A percentile compares a stretch with the other conserved stretches of the same genome.
These are phyloP conservation scores for Picus viridis DNA, from an alignment of 2,797 vertebrate species.

Conservation along the genomic window DNA sequence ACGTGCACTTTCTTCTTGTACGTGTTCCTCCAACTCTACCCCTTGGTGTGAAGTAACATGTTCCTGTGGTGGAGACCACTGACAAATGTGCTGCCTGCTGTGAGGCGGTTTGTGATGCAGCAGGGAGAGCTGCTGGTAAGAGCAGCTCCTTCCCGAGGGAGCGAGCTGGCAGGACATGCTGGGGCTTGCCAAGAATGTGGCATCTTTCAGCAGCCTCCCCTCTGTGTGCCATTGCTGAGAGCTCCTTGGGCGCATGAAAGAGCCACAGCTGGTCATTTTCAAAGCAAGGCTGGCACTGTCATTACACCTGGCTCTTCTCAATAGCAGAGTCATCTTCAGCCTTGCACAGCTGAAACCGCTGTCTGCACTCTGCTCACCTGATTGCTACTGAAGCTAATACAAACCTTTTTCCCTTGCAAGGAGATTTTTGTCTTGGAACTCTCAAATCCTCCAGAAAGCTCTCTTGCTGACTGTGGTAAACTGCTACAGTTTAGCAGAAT, in stretches of 20 bases:
- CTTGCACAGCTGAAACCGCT: not conserved
- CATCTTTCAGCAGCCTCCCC: not conserved
- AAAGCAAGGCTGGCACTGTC: rapidly evolving
- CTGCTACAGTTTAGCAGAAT: not conserved
- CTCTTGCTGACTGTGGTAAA: not conserved
- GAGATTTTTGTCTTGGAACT: not conserved
- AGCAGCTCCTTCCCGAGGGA: not conserved
- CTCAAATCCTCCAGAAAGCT: not conserved
- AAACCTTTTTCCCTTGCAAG: not conserved
- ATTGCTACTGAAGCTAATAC: not conserved
- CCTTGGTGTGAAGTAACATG: not conserved
- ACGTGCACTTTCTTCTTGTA: not conserved
- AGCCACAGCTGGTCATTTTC: not conserved
- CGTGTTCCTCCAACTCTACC: not conserved
- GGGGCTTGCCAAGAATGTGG: not conserved
- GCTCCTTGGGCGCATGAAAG: not conserved
- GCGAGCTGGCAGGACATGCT: not conserved
- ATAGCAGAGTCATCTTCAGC: not conserved
- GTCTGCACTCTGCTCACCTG: not conserved
- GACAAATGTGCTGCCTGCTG: not conserved
- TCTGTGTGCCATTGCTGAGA: rapidly evolving
- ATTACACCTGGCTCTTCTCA: rapidly evolving
- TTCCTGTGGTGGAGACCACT: not conserved
- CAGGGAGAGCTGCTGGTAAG: not conserved
- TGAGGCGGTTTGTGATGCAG: rapidly evolving